Conservation (phyloP, 2,888 invertebrate species). For the Calameuta idolon region DNA sequence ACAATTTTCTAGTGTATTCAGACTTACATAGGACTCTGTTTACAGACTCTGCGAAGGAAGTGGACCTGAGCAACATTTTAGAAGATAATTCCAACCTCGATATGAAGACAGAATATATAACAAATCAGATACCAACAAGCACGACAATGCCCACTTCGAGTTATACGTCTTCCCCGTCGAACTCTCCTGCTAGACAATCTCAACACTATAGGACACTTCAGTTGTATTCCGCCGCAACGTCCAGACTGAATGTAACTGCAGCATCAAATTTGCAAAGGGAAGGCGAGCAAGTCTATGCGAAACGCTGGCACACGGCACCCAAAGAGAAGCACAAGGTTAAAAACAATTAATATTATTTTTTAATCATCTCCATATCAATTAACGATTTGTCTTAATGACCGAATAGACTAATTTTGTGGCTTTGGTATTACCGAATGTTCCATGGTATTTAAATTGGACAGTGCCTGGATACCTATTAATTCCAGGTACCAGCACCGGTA, state of each 20-base stretch:
- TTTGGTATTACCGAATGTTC: background rate
- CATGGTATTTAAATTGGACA: background rate
- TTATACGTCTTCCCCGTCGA: constrained; percentile 52
- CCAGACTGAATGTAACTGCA: constrained; percentile 61
- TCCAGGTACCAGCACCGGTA: constrained; percentile 71
- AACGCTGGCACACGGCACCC: constrained; percentile 72
- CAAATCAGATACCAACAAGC: constrained; percentile 30
- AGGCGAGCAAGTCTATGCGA: constrained; percentile 68
- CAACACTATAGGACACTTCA: constrained; percentile 61
- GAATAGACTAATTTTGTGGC: background rate
- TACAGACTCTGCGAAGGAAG: background rate
- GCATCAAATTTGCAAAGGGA: constrained; percentile 58
- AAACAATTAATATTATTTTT: background rate
- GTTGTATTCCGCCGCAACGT: constrained; percentile 50
- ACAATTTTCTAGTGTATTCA: background rate
- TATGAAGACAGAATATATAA: background rate
- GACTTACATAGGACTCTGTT: background rate
- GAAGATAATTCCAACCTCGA: constrained; percentile 1
- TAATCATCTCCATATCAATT: no score
- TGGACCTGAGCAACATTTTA: background rate
- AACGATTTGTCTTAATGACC: no score
- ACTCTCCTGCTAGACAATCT: constrained; percentile 55
- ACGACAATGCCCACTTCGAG: constrained; percentile 31
- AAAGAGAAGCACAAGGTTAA: constrained; percentile 72
- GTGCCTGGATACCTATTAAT: background rate